A percentile compares a stretch with the other conserved stretches of the same genome.
Evolutionary conservation across 2,888 invertebrate species (phyloP).

Genomic region (Coleophora flavipennella): DNA sequence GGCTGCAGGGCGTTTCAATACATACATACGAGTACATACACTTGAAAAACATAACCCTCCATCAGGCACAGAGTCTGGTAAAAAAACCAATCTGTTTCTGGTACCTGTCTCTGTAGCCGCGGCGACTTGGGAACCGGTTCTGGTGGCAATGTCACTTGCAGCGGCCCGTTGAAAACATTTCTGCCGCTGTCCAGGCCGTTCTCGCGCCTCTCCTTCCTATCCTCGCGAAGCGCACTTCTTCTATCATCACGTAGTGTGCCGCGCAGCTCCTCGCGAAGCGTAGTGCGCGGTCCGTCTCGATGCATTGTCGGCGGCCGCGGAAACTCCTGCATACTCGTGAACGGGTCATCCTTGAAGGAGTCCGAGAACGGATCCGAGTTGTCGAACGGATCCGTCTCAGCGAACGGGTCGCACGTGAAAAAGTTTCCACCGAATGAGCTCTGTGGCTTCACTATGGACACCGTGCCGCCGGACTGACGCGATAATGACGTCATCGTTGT

Average conservation of each 20-base stretch:
- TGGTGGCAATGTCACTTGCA: conserved; percentile 79
- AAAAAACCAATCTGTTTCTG: not conserved
- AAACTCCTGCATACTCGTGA: conserved; percentile 60
- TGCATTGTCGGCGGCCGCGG: conserved; percentile 31
- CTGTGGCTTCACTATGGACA: conserved; percentile 52
- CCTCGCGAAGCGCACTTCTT: conserved; percentile 20
- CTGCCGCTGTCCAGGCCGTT: conserved; percentile 30
- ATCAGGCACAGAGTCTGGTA: too few relatives aligned
- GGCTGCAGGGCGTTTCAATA: too few relatives aligned
- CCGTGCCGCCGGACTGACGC: conserved; percentile 63
- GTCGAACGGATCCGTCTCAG: conserved; percentile 82
- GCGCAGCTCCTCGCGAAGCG: conserved; percentile 37
- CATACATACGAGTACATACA: too few relatives aligned
- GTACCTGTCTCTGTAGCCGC: conserved; percentile 52
- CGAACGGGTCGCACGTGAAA: conserved; percentile 75
- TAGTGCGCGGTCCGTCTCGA: conserved; percentile 38
- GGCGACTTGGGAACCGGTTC: conserved; percentile 69
- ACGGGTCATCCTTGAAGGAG: conserved; percentile 74
- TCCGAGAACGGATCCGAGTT: conserved; percentile 78
- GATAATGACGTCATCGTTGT: conserved; percentile 63
- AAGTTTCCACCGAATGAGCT: conserved; percentile 41
- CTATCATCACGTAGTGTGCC: conserved; percentile 16
- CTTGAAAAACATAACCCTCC: too few relatives aligned
- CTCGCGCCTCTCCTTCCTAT: conserved; percentile 24
- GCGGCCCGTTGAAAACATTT: conserved; percentile 75